phyloP scores from a whole-genome alignment of 2,888 invertebrate species.

The Thalpophila matura region DNA sequence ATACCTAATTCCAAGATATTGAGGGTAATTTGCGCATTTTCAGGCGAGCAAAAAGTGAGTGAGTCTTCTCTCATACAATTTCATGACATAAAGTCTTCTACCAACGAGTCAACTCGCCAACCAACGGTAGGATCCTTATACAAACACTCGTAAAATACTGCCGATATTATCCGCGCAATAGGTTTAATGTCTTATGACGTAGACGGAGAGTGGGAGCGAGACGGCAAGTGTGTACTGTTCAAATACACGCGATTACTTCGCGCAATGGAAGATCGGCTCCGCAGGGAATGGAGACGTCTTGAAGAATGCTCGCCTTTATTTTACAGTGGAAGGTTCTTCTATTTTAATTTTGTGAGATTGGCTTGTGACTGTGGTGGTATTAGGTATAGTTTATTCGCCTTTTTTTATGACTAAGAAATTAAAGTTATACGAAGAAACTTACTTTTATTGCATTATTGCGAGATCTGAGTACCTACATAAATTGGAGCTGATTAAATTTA shows the following conservation, averaged over 20 bases:
- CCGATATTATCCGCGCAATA: slow-evolving; percentile 81
- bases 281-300: slow-evolving; percentile 44
- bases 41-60: too few relatives aligned
- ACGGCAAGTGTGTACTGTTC: slow-evolving; percentile 71
- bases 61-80: too few relatives aligned
- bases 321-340: slow-evolving; percentile 29
- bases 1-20: too few relatives aligned
- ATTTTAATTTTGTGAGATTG: slow-evolving; percentile 54
- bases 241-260: slow-evolving; percentile 75
- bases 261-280: slow-evolving; percentile 55
- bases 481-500: too few relatives aligned
- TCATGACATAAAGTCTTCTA: background rate
- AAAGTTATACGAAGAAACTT: background rate
- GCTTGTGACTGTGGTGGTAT: slow-evolving; percentile 41
- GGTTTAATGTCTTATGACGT: slow-evolving; percentile 81
- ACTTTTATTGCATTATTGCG: background rate
- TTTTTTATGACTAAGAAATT: slow-evolving; percentile 6
- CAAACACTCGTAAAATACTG: slow-evolving; percentile 80
- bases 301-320: slow-evolving; percentile 58
- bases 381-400: slow-evolving; percentile 21
- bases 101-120: slow-evolving; percentile 35
- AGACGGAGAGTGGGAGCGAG: slow-evolving; percentile 64
- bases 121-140: slow-evolving; percentile 67
- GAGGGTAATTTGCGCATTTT: too few relatives aligned
- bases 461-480: too few relatives aligned